Evolutionary conservation across 2,113 vertebrate genomes (phyloP).

Genomic region (Dromaius novaehollandiae): DNA sequence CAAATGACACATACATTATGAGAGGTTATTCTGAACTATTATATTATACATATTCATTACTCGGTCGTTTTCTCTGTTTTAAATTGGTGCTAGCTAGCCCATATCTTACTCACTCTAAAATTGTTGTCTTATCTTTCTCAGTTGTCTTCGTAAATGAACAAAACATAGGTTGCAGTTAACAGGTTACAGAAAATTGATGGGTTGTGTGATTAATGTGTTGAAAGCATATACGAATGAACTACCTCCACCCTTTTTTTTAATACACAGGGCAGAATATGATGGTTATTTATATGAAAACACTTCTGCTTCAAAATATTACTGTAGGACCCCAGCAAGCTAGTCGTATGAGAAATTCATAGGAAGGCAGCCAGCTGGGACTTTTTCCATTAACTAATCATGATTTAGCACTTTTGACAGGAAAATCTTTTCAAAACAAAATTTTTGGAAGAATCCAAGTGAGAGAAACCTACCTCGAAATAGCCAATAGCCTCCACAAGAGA

Average conservation of each 20-base stretch:
- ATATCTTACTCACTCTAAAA: not conserved
- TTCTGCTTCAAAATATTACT: not conserved
- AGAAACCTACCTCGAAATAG: not conserved
- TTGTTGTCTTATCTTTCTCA: not conserved
- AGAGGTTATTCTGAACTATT: slow-evolving; percentile 21
- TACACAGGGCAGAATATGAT: not conserved
- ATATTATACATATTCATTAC: not conserved
- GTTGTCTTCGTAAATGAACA: not conserved
- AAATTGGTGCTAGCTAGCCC: not conserved
- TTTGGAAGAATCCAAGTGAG: not conserved
- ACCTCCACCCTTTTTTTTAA: not conserved
- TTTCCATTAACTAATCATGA: not conserved
- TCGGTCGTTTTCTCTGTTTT: not conserved
- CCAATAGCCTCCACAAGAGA: not conserved
- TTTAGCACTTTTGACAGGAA: not conserved
- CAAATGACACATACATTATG: not conserved
- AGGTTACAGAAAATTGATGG: not conserved
- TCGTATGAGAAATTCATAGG: not conserved
- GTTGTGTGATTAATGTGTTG: not conserved
- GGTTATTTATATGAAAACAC: not conserved
- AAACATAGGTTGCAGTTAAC: not conserved
- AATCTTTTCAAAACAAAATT: not conserved
- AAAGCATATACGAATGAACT: not conserved
- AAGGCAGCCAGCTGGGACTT: not conserved
- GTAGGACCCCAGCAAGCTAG: not conserved